Conservation (phyloP, 1,140 invertebrate species). For the Pararge aegeria region DNA sequence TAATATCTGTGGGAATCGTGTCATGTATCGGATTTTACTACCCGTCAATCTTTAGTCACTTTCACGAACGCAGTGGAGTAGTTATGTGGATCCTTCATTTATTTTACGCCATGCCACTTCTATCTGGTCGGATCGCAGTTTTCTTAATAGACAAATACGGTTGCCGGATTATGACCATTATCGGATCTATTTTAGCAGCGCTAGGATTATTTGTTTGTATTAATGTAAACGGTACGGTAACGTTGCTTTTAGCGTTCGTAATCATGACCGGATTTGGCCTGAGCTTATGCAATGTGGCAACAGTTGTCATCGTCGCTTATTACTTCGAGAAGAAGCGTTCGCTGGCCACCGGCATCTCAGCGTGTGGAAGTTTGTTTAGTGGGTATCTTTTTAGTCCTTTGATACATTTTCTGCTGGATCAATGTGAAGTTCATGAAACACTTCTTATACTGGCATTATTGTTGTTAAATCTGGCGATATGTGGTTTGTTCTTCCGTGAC, state of each 20-base stretch:
- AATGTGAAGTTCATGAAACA: constrained; percentile 93
- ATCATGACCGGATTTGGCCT: constrained; percentile 92
- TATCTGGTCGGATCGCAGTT: constrained; percentile 93
- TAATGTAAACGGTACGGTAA: constrained; percentile 87
- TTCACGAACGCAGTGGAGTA: constrained; percentile 88
- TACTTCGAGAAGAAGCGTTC: constrained; percentile 97
- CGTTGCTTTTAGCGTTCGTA: constrained; percentile 92
- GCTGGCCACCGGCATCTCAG: constrained; percentile 95
- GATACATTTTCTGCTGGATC: constrained; percentile 86
- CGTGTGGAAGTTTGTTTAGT: constrained; percentile 93
- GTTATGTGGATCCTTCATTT: constrained; percentile 94
- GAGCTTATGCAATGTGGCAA: constrained; percentile 92
- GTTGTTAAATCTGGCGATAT: constrained; percentile 93
- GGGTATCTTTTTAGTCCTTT: constrained; percentile 95
- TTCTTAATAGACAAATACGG: constrained; percentile 93
- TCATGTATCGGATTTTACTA: constrained; percentile 93
- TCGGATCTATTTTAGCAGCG: constrained; percentile 88
- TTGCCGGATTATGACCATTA: constrained; percentile 89
- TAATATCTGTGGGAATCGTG: constrained; percentile 94
- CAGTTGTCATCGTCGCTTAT: constrained; percentile 96
- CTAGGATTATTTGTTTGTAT: constrained; percentile 91
- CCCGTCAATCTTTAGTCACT: constrained; percentile 89
- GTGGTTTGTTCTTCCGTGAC: constrained; percentile 91
- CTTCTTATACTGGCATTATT: constrained; percentile 91
- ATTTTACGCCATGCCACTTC: constrained; percentile 93